Evolutionary conservation across 2,888 invertebrate species (phyloP).

Genomic region (Dynastes maya): DNA sequence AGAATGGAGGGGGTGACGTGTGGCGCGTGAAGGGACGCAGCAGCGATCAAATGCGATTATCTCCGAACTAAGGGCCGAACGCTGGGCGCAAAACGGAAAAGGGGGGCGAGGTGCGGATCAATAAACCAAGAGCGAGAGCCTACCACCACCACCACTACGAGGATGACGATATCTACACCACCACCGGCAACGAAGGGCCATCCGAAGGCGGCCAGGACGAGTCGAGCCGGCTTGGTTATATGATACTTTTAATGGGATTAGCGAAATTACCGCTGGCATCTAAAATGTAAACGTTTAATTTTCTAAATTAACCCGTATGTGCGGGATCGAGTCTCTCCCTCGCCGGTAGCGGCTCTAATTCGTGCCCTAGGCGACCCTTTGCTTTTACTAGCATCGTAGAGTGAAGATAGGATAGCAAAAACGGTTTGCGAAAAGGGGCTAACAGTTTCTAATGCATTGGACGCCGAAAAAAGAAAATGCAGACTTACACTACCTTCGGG

Average conservation of each 20-base stretch:
- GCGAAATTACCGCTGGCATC: slow-evolving; percentile 68
- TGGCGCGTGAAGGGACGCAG: not conserved
- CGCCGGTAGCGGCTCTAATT: slow-evolving; percentile 6
- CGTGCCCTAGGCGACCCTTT: not conserved
- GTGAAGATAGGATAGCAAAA: slow-evolving; percentile 1
- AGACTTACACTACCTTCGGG: no score
- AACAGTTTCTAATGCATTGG: no score
- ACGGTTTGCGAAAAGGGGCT: not conserved
- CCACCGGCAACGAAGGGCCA: slow-evolving; percentile 57
- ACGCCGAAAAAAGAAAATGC: no score
- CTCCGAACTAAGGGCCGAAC: slow-evolving; percentile 53
- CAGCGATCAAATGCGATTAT: slow-evolving; percentile 41
- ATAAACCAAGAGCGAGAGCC: slow-evolving; percentile 64
- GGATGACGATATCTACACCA: not conserved
- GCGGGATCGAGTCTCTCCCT: slow-evolving; percentile 25
- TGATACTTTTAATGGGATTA: slow-evolving; percentile 71
- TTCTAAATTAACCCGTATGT: slow-evolving; percentile 53
- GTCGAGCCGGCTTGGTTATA: slow-evolving; percentile 62
- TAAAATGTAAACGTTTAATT: slow-evolving; percentile 67
- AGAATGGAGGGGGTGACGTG: not conserved
- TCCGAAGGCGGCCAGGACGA: not conserved
- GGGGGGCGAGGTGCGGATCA: slow-evolving; percentile 64
- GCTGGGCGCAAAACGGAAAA: slow-evolving; percentile 53
- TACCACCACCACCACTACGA: slow-evolving; percentile 26
- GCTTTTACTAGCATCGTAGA: not conserved